Conservation (phyloP, 2,888 invertebrate species). For the Theodoxus fluviatilis region DNA sequence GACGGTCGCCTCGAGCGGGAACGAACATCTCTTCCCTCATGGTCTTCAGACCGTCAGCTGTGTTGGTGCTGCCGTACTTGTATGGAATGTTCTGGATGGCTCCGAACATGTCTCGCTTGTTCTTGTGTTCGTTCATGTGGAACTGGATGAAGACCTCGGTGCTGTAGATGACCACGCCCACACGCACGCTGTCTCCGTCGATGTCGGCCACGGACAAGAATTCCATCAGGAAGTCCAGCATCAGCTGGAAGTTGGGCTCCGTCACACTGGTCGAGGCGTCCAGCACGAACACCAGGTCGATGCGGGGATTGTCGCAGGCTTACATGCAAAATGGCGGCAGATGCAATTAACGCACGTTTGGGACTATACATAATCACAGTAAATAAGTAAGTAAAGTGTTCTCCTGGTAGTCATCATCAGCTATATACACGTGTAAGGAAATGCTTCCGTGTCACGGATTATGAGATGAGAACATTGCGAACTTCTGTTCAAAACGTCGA, state of each 20-base stretch:
- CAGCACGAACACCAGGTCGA: slow-evolving; percentile 50
- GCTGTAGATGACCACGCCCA: slow-evolving; percentile 42
- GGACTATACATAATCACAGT: too few species aligned
- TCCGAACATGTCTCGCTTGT: slow-evolving; percentile 35
- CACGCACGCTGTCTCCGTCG: slow-evolving; percentile 35
- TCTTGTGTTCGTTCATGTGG: slow-evolving; percentile 41
- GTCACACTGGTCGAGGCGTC: slow-evolving; percentile 53
- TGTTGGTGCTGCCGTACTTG: slow-evolving; percentile 44
- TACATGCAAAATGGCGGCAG: background rate
- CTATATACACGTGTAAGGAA: too few species aligned
- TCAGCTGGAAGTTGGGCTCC: slow-evolving; percentile 43
- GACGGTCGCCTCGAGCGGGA: slow-evolving; percentile 40
- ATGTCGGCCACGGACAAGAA: slow-evolving; percentile 39
- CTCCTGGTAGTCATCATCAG: too few species aligned
- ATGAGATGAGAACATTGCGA: too few species aligned
- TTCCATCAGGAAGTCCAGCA: slow-evolving; percentile 45
- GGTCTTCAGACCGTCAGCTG: slow-evolving; percentile 41
- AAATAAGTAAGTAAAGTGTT: too few species aligned
- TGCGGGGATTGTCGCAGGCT: slow-evolving; percentile 33
- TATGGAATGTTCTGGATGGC: slow-evolving; percentile 43
- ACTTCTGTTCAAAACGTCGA: too few species aligned
- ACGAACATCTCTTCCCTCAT: slow-evolving; percentile 43
- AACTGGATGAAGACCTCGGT: slow-evolving; percentile 42
- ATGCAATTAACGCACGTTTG: background rate
- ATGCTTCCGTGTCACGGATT: too few species aligned